Percentiles rank a stretch among this genome's conserved stretches.
phyloP scores from a whole-genome alignment of 2,888 invertebrate species.

The Tenthredo distinguenda region DNA sequence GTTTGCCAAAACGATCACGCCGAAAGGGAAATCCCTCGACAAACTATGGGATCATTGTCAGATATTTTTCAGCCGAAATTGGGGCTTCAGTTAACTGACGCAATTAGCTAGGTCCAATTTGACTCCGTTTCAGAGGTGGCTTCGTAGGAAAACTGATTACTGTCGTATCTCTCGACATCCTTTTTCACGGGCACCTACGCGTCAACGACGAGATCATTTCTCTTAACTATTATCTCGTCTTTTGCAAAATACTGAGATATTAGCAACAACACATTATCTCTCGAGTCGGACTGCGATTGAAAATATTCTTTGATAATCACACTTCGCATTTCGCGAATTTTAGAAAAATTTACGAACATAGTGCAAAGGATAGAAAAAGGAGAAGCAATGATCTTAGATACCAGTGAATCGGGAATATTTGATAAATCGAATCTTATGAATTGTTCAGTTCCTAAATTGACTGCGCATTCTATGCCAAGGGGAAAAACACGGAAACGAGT shows the following conservation, averaged over 20 bases:
- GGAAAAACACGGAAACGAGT: neutral
- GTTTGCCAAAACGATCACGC: neutral
- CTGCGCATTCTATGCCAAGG: neutral
- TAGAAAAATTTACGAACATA: neutral
- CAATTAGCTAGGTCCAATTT: slow-evolving; percentile 6
- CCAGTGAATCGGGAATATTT: neutral
- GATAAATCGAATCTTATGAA: neutral
- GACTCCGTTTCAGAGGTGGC: neutral
- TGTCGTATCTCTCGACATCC: neutral
- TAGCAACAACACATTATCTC: neutral
- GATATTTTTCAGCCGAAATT: slow-evolving; percentile 14
- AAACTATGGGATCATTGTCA: slow-evolving; percentile 21
- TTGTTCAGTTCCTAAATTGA: neutral
- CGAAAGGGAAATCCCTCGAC: neutral
- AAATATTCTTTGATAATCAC: neutral
- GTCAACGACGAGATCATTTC: neutral
- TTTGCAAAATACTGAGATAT: neutral
- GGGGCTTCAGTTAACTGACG: neutral
- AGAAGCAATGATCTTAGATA: neutral
- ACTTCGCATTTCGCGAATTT: neutral
- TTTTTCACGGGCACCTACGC: neutral
- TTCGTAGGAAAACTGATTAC: neutral
- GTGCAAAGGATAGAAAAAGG: neutral
- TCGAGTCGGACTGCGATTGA: neutral
- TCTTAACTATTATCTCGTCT: neutral